These are phyloP conservation scores for Marasmarcha lunaedactyla DNA, from an alignment of 2,888 invertebrate species.

Conservation along the genomic window DNA sequence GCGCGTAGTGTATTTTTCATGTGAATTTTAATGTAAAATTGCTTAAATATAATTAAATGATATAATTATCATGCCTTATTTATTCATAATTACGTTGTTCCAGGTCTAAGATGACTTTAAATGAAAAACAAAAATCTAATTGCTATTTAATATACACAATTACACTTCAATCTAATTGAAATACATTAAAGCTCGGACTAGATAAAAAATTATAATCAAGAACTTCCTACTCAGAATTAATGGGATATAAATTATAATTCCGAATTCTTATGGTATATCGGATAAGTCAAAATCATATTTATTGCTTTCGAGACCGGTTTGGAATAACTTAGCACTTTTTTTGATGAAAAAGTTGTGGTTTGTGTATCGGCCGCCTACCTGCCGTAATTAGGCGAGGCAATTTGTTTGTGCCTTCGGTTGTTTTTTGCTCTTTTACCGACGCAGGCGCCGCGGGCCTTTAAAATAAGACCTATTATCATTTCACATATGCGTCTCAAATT, in stretches of 20 bases:
- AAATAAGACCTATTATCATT: background rate
- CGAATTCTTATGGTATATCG: background rate
- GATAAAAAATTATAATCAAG: background rate
- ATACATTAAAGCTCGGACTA: no score
- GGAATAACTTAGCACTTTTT: conserved; percentile 48
- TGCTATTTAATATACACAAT: no score
- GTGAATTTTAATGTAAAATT: no score
- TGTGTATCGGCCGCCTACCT: conserved; percentile 44
- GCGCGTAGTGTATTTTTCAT: no score
- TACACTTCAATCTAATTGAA: no score
- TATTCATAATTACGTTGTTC: no score
- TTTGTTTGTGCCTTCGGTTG: conserved; percentile 31
- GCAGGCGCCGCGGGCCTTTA: conserved; percentile 18
- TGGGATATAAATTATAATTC: background rate
- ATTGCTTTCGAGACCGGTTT: conserved; percentile 25
- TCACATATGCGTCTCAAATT: no score
- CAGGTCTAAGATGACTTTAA: no score
- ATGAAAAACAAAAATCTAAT: no score
- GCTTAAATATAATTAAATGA: no score
- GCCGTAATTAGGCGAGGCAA: conserved; percentile 46
- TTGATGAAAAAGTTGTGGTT: conserved; percentile 22
- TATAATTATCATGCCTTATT: no score
- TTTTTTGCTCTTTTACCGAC: conserved; percentile 23
- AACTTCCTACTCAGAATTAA: background rate
- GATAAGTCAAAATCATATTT: conserved; percentile 17